Base-by-base conservation (phyloP, 2,113 vertebrate genomes). In the Mustelus asterias region DNA sequence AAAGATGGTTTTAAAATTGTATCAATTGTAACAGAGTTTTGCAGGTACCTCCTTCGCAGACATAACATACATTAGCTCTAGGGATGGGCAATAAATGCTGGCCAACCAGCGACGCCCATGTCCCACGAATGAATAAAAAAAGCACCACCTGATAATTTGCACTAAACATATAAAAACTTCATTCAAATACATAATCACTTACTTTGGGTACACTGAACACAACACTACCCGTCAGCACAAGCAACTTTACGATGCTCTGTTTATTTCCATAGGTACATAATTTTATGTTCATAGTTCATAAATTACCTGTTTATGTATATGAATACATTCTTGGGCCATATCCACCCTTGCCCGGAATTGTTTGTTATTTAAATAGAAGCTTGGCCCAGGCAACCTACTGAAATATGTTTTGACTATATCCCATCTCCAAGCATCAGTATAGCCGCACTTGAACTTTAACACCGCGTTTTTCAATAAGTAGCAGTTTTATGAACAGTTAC, bases 271-370 rank as follows among this genome's bases (percentile, higher is more conserved):
- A 65, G 18, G 18, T 20, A 65, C 89, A 93, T 65, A 65, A 93
- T 65, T 93, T 67, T 93, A 63, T 37, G 89, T 93, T 67, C 89
- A 65, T 65, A 44, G 20, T 65, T 67, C 33, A 37, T 93, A 93
- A 63, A 93, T 93, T 65, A 93, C 60, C 63, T 7, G 60, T 93
- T 93, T 65, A 7, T 65, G 60, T 3, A 37, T 37, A 93, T 90
- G 88, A 90, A 90, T 58, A n/a, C 88, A 89, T 92, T 92, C 89
- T 92, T 65, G 3, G 7, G 48, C 89, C 89, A 63, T n/a, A 92
- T 92, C 60, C 89, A 67, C 60, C 60, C 89, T 93, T 67, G 33
- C n/a, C 89, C 37, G 60, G 89, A 93, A 37, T 67, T 37, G 89
- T 93, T 93, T 93, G 48, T 67, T 41, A 22, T 93, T 93, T 65